Percentiles rank a stretch among this genome's conserved stretches.
Evolutionary conservation across 2,113 vertebrate species (phyloP).

Genomic region (Merops nubicus): DNA sequence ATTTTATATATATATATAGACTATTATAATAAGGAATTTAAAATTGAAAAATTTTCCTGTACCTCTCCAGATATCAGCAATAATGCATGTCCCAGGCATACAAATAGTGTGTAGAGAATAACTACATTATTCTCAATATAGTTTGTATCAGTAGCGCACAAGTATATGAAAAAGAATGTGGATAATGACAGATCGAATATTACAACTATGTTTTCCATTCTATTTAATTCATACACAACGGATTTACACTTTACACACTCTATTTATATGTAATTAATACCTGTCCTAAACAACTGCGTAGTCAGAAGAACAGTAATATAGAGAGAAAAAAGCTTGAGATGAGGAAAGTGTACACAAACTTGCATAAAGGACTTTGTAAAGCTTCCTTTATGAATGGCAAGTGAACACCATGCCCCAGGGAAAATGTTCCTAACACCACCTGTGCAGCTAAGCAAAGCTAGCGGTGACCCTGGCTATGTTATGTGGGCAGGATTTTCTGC

Average conservation of each 20-base stretch:
- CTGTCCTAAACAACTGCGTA: background rate
- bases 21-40: background rate
- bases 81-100: background rate
- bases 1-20: background rate
- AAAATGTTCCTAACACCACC: background rate
- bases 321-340: background rate
- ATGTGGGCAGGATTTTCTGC: background rate
- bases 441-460: background rate
- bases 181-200: background rate
- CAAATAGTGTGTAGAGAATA: background rate
- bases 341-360: background rate
- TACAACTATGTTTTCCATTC: background rate
- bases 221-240: background rate
- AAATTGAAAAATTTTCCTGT: background rate
- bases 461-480: background rate
- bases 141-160: background rate
- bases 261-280: background rate
- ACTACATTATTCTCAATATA: background rate
- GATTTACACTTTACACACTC: background rate
- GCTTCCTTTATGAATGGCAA: background rate
- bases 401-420: background rate
- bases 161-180: background rate
- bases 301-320: background rate
- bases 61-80: background rate
- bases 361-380: background rate